Evolutionary conservation across 1,140 invertebrate genomes (phyloP).

Genomic region (Luehdorfia chinensis): DNA sequence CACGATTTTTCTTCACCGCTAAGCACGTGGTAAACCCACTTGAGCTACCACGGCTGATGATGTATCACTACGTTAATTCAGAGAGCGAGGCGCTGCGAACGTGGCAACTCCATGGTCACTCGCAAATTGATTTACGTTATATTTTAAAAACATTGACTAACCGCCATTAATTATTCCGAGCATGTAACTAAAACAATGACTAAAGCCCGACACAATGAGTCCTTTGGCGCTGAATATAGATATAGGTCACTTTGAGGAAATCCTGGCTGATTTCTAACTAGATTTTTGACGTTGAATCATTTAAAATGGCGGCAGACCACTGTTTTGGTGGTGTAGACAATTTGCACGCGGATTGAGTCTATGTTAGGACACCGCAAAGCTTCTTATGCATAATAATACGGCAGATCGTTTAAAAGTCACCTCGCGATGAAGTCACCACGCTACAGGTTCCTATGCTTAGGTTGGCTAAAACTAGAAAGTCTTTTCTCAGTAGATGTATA

Average conservation of each 20-base stretch:
- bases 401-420: no score
- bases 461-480: no score
- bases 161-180: constrained; percentile 1
- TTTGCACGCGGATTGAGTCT: not conserved
- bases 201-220: constrained; percentile 3
- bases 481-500: no score
- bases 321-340: not conserved
- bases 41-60: no score
- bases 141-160: constrained; percentile 6
- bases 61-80: no score
- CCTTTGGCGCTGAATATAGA: not conserved
- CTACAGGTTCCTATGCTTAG: no score
- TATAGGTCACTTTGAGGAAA: constrained; percentile 7
- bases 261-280: not conserved
- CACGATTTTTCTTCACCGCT: no score
- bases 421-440: no score
- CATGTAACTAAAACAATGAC: not conserved
- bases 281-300: constrained; percentile 11
- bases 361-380: not conserved
- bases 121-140: constrained; percentile 5
- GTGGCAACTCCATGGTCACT: no score
- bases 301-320: not conserved
- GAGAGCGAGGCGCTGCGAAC: no score
- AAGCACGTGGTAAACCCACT: no score
- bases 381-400: no score